phyloP scores from a whole-genome alignment of 2,888 invertebrate species.

The Sesia apiformis region DNA sequence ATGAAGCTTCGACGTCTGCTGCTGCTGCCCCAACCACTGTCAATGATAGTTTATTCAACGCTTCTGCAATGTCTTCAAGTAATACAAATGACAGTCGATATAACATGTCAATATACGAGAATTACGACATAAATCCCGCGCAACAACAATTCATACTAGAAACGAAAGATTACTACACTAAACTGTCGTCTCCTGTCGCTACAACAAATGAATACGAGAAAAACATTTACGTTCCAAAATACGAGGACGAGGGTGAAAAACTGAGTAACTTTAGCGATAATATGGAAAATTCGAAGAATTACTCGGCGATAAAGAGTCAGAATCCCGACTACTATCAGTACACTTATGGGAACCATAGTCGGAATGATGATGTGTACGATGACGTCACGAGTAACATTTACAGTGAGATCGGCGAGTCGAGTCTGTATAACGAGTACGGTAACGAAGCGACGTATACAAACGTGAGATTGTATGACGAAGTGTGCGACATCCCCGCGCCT shows the following conservation, averaged over 20 bases:
- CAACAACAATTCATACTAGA: constrained; percentile 56
- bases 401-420: constrained; percentile 46
- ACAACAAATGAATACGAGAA: constrained; percentile 48
- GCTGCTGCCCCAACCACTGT: not conserved
- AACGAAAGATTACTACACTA: constrained; percentile 61
- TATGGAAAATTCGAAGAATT: constrained; percentile 58
- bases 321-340: constrained; percentile 42
- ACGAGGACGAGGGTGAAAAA: constrained; percentile 51
- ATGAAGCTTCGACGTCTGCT: constrained; percentile 25
- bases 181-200: constrained; percentile 42
- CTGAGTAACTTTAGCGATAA: constrained; percentile 53
- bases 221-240: constrained; percentile 58
- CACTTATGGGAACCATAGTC: constrained; percentile 13
- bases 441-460: constrained; percentile 26
- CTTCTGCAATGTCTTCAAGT: constrained; percentile 8
- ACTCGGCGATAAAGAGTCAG: constrained; percentile 56
- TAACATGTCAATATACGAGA: constrained; percentile 51
- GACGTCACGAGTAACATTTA: constrained; percentile 50
- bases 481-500: constrained; percentile 46
- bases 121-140: constrained; percentile 42
- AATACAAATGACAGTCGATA: constrained; percentile 19
- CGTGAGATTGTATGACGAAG: constrained; percentile 54
- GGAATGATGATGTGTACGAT: constrained; percentile 53
- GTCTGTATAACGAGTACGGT: constrained; percentile 17
- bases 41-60: not conserved